Percentiles rank a stretch among this genome's conserved stretches.
Evolutionary conservation across 1,140 invertebrate species (phyloP).

Genomic region (Pogonomyrmex californicus): DNA sequence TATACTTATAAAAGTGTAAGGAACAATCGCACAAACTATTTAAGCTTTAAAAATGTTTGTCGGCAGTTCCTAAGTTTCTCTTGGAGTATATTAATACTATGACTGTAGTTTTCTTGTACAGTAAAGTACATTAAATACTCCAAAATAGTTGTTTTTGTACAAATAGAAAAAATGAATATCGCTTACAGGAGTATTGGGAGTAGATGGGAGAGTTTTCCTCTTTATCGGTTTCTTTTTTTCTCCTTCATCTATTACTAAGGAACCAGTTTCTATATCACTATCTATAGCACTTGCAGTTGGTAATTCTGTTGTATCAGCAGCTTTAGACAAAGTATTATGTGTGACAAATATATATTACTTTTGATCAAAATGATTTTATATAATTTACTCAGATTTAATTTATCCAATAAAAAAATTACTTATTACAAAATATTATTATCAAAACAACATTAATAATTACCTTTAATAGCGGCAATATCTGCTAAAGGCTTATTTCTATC

Average conservation of each 20-base stretch:
- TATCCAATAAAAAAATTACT: not conserved
- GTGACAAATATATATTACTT: constrained; percentile 60
- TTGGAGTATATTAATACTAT: constrained; percentile 73
- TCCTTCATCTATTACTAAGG: constrained; percentile 89
- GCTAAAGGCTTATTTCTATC: constrained; percentile 72
- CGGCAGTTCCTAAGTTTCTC: constrained; percentile 83
- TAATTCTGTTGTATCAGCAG: constrained; percentile 64
- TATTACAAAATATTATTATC: constrained; percentile 3
- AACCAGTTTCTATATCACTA: constrained; percentile 86
- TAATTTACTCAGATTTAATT: not conserved
- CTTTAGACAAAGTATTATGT: constrained; percentile 63
- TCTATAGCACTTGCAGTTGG: constrained; percentile 71
- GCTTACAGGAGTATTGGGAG: constrained; percentile 79
- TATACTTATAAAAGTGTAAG: constrained; percentile 79
- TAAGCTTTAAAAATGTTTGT: constrained; percentile 85
- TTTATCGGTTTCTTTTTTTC: constrained; percentile 85
- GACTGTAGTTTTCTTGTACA: constrained; percentile 66
- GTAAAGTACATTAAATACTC: constrained; percentile 58
- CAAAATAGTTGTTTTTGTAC: constrained; percentile 34
- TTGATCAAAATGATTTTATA: not conserved
- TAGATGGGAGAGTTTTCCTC: constrained; percentile 77
- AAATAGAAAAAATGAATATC: constrained; percentile 9
- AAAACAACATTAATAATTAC: constrained; percentile 46
- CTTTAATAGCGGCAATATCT: constrained; percentile 66
- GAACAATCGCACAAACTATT: constrained; percentile 87